Percentiles rank a stretch among this genome's conserved stretches.
Evolutionary conservation across 2,113 vertebrate genomes (phyloP).

Genomic region (Lonchura striata): DNA sequence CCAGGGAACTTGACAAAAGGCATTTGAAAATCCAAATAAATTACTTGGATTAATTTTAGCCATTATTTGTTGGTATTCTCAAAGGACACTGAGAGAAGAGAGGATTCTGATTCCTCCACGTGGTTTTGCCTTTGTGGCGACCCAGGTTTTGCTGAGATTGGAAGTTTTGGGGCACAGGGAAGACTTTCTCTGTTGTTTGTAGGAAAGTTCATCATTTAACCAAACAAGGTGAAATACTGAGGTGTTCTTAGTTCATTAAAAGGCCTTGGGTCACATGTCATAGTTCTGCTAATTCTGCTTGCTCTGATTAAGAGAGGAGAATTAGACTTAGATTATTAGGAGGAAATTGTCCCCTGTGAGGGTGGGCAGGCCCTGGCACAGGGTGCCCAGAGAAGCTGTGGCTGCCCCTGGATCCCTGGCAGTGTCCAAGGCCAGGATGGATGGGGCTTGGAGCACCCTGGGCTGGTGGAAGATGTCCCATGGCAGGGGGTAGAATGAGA

Average conservation of each 20-base stretch:
- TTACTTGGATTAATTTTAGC: slow-evolving; percentile 30
- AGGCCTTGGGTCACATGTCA: background rate
- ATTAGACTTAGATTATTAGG: background rate
- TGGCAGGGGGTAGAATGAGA: background rate
- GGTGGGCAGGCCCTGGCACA: background rate
- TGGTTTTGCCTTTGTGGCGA: background rate
- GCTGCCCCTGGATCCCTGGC: background rate
- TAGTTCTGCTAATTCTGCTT: background rate
- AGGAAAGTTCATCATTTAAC: background rate
- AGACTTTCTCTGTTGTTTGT: background rate
- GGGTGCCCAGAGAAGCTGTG: background rate
- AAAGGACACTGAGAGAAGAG: background rate
- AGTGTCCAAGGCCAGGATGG: background rate
- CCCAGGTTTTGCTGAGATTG: background rate
- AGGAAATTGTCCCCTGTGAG: background rate
- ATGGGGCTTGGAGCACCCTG: rapidly evolving
- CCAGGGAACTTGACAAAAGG: slow-evolving; percentile 4
- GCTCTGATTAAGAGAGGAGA: background rate
- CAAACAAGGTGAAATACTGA: background rate
- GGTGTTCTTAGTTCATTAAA: background rate
- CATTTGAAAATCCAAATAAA: slow-evolving; percentile 28
- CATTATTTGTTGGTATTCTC: slow-evolving; percentile 12
- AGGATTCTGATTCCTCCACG: background rate
- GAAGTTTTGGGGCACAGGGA: background rate
- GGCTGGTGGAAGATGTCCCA: rapidly evolving